These are phyloP conservation scores for Phenganax subtilis DNA, from an alignment of 92 coral and sea anemone species.

Conservation along the genomic window DNA sequence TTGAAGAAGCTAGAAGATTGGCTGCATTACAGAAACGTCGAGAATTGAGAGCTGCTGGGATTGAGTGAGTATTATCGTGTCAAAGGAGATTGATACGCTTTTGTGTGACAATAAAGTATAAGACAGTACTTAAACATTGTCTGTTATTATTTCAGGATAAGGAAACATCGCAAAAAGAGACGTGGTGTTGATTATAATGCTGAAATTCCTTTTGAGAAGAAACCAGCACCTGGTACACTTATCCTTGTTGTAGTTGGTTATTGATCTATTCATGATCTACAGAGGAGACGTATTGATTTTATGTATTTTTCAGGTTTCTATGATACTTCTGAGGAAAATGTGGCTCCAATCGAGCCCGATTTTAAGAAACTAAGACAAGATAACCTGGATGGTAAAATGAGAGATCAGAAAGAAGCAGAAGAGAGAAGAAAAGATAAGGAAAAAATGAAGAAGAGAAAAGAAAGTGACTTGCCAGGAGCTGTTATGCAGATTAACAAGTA, in stretches of 20 bases:
- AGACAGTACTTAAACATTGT: background rate
- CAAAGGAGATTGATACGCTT: background rate
- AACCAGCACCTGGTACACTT: slow-evolving; percentile 65
- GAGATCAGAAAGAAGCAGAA: slow-evolving; percentile 92
- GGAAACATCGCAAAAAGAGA: slow-evolving; percentile 69
- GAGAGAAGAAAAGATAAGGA: slow-evolving; percentile 93
- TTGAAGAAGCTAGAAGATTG: slow-evolving; percentile 96
- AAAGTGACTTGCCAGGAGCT: slow-evolving; percentile 87
- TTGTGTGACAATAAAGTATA: background rate
- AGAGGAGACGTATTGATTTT: background rate
- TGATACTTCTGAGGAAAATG: slow-evolving; percentile 84
- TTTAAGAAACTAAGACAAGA: slow-evolving; percentile 90
- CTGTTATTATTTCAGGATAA: slow-evolving; percentile 45
- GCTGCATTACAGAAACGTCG: slow-evolving; percentile 93
- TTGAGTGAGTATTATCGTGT: slow-evolving; percentile 66
- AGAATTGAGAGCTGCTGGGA: slow-evolving; percentile 95
- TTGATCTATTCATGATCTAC: background rate
- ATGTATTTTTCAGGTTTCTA: slow-evolving; percentile 61
- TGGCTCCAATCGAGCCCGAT: slow-evolving; percentile 83
- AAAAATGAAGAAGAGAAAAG: slow-evolving; percentile 88
- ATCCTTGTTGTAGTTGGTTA: background rate
- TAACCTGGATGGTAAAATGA: slow-evolving; percentile 93
- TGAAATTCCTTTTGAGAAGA: slow-evolving; percentile 96
- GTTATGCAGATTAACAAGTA: slow-evolving; percentile 99
- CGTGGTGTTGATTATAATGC: slow-evolving; percentile 98